These are phyloP conservation scores for Polypterus senegalus DNA, from an alignment of 2,113 vertebrate species.

Conservation along the genomic window DNA sequence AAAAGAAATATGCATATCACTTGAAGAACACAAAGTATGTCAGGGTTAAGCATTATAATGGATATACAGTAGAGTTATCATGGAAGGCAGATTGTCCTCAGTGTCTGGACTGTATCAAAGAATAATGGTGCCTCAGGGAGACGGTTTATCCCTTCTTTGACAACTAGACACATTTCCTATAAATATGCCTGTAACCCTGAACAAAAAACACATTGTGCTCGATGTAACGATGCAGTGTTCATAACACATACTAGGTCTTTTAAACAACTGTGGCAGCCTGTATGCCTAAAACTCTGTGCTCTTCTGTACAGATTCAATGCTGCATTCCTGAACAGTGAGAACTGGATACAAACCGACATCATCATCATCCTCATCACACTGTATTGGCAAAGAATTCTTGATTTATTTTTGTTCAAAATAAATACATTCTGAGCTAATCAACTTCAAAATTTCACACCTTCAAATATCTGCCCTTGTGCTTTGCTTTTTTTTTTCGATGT, in stretches of 20 bases:
- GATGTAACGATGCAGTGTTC: conserved; percentile 18
- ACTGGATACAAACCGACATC: conserved; percentile 29
- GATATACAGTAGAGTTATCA: no score
- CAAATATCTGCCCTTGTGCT: no score
- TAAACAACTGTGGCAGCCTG: conserved; percentile 20
- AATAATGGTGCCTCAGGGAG: conserved; percentile 5
- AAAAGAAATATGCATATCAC: no score
- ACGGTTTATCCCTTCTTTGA: neutral
- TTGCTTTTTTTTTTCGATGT: no score
- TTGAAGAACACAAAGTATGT: no score
- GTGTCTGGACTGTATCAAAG: neutral
- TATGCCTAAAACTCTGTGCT: conserved; percentile 24
- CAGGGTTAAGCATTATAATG: no score
- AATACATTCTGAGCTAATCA: no score
- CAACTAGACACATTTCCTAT: conserved; percentile 22
- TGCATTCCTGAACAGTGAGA: conserved; percentile 26
- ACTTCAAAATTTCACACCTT: no score
- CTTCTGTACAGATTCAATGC: conserved; percentile 10
- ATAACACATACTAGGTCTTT: conserved; percentile 12
- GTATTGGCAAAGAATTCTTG: no score
- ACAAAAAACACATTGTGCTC: conserved; percentile 36
- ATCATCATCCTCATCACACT: conserved; percentile 11
- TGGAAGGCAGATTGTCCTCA: no score
- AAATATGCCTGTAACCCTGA: conserved; percentile 21
- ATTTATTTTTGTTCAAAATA: no score